Percentiles rank a stretch among this genome's conserved stretches.
Conservation (phyloP, 2,888 invertebrate genomes). For the Punctoribates punctum region DNA sequence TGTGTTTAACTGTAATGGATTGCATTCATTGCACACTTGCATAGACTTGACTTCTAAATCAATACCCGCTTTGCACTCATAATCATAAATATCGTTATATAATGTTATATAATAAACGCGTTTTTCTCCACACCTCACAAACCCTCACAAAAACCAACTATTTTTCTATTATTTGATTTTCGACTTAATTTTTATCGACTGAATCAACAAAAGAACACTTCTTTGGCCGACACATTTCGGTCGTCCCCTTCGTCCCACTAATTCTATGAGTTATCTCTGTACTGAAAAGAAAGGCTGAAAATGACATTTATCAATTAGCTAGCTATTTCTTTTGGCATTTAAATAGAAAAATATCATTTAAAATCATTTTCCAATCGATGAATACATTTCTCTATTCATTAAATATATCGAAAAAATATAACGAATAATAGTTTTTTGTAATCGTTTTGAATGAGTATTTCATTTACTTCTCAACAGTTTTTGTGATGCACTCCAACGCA, state of each 20-base stretch:
- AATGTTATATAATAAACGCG: not conserved
- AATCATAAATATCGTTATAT: not conserved
- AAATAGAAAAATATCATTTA: not conserved
- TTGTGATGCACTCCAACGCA: not conserved
- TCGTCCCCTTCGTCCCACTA: not conserved
- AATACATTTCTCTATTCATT: not conserved
- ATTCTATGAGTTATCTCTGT: not conserved
- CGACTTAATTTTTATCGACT: constrained; percentile 16
- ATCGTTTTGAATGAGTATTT: not conserved
- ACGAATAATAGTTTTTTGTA: not conserved
- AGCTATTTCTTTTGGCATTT: not conserved
- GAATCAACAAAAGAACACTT: constrained; percentile 14
- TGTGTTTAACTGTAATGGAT: constrained; percentile 28
- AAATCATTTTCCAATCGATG: not conserved
- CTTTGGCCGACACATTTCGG: not conserved
- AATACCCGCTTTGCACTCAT: not conserved
- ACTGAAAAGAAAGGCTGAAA: not conserved
- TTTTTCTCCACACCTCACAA: not conserved
- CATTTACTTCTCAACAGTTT: not conserved
- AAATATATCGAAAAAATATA: not conserved
- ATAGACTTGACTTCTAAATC: constrained; percentile 22
- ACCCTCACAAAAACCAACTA: no score
- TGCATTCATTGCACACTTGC: constrained; percentile 16
- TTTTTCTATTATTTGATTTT: constrained; percentile 25
- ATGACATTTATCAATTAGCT: not conserved